Evolutionary conservation across 2,888 invertebrate genomes (phyloP).

Genomic region (Diarsia rubi): DNA sequence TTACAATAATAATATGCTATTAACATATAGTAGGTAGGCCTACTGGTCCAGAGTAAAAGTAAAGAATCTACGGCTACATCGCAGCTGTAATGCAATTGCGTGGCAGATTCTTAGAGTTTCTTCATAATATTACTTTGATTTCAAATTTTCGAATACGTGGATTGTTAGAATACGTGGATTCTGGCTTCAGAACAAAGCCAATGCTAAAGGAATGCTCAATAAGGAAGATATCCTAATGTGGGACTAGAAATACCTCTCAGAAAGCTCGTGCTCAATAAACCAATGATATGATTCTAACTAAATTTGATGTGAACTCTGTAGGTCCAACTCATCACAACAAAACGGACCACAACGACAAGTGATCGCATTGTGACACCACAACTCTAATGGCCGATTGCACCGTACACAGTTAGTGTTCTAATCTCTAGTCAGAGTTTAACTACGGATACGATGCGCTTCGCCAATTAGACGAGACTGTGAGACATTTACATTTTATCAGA

Average conservation of each 20-base stretch:
- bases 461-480: constrained; percentile 5
- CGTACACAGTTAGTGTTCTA: constrained; percentile 10
- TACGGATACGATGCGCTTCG: not conserved
- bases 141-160: not conserved
- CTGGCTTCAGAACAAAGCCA: not conserved
- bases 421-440: constrained; percentile 47
- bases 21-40: too few species aligned
- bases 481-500: constrained; percentile 2
- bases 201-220: not conserved
- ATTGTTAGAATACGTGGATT: accelerated
- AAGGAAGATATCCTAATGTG: not conserved
- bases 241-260: not conserved
- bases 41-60: too few species aligned
- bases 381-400: constrained; percentile 14
- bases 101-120: too few species aligned
- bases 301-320: constrained; percentile 6
- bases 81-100: not conserved
- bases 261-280: not conserved
- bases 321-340: not conserved
- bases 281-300: not conserved
- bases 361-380: not conserved
- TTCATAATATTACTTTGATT: not conserved
- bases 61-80: not conserved
- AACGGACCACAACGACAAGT: not conserved
- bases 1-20: too few species aligned